These are phyloP conservation scores for Drosophila pseudoananassae DNA, from an alignment of 1,140 invertebrate genomes.

Conservation along the genomic window DNA sequence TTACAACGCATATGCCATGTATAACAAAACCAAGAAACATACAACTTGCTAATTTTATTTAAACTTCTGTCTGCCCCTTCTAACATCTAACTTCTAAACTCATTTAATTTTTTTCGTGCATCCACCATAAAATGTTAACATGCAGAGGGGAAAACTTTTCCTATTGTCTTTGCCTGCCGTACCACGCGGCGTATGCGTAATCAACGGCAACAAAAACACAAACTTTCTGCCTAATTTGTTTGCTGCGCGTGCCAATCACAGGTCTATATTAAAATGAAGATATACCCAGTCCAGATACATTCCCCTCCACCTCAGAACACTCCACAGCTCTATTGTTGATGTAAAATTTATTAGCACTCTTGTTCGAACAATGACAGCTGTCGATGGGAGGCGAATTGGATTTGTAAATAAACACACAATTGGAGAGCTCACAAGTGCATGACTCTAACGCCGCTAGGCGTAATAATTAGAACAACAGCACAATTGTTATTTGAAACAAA, in stretches of 20 bases:
- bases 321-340: slow-evolving; percentile 30
- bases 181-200: slow-evolving; percentile 63
- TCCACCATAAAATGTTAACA: slow-evolving; percentile 39
- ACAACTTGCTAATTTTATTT: slow-evolving; percentile 33
- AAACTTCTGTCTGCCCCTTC: slow-evolving; percentile 9
- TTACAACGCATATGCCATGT: slow-evolving; percentile 17
- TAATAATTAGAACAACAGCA: slow-evolving; percentile 25
- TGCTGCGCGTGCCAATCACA: slow-evolving; percentile 59
- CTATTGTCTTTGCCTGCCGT: slow-evolving; percentile 32
- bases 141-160: slow-evolving; percentile 31
- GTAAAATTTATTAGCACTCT: slow-evolving; percentile 49
- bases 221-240: slow-evolving; percentile 57
- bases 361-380: slow-evolving; percentile 37
- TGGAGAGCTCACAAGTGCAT: slow-evolving; percentile 23
- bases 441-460: slow-evolving; percentile 7
- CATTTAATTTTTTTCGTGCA: slow-evolving; percentile 46
- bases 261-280: slow-evolving; percentile 15
- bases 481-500: not conserved
- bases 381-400: slow-evolving; percentile 36
- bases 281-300: slow-evolving; percentile 1
- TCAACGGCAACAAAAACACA: slow-evolving; percentile 34
- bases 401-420: slow-evolving; percentile 51
- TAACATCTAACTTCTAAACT: slow-evolving; percentile 31
- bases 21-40: slow-evolving; percentile 5
- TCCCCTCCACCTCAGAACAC: not conserved